Evolutionary conservation across 1,140 invertebrate species (phyloP), one percentile per base, ranked within the genome.

Genomic region (Sycophaga agraensis): DNA sequence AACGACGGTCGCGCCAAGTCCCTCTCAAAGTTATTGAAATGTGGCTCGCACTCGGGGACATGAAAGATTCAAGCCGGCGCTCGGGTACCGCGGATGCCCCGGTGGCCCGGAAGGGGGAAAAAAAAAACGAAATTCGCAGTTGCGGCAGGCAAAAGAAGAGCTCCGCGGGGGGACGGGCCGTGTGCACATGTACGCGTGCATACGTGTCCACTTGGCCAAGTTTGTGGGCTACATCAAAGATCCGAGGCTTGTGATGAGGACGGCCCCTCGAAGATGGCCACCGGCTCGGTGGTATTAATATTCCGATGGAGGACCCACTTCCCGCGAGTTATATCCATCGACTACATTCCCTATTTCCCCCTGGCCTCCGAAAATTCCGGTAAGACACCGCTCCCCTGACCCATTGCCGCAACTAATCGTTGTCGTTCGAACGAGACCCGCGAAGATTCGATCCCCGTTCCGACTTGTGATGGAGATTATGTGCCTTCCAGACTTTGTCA

Each of bases 231-330:
- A 37, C 22, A 49, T 58, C 35, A 58, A 58, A 58, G 56, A 49
- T 58, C 6, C 22, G 45, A 24, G 39, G 49, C 17, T 53, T 54
- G 45, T 60, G 58, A 60, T 46, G 58, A n/a, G n/a, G n/a, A n/a
- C n/a, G n/a, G n/a, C n/a, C n/a, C n/a, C n/a, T n/a, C n/a, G n/a
- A n/a, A n/a, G n/a, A n/a, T n/a, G n/a, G n/a, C n/a, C n/a, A n/a
- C n/a, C n/a, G n/a, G n/a, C n/a, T n/a, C n/a, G n/a, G n/a, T n/a
- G n/a, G n/a, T 59, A 42, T 59, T 59, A 42, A 59, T 50, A 59
- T 59, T 59, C 56, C 34, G 34, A 24, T 26, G 19, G 39, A 26
- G 49, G 31, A 62, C n/a, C n/a, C n/a, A n/a, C n/a, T n/a, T 35
- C 34, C 51, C 57, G 50, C 16, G 43, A 42, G 45, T 24, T 50